Base-by-base conservation (phyloP, 2,113 vertebrate species). In the Theropithecus gelada region DNA sequence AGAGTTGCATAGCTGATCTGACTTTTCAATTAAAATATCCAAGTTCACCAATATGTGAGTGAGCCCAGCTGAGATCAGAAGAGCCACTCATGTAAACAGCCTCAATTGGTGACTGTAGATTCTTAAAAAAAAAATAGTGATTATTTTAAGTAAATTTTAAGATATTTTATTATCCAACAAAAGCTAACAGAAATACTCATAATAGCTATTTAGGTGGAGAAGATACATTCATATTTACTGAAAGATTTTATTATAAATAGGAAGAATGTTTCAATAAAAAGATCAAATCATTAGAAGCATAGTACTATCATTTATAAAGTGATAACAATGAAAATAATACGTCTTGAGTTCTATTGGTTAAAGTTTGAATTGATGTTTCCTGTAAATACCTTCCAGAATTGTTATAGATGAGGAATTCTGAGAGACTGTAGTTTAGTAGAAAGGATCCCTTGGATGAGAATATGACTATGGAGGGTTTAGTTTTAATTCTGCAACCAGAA, bases 401-500 rank as follows among this genome's bases (percentile, higher is more conserved):
- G 6, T 90, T 68, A 55, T 38, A 76, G 35, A 30, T 38, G 18
- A 73, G 55, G 38, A 70, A 17, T 93, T 90, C 52, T 87, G 43
- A 73, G 80, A 78, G 22, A 64, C 3, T 68, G 2, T 9, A 32
- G 13, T 45, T 82, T 92, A 64, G 40, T 64, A 70, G 30, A 45
- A 88, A 78, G 66, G 5, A n/a, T n/a, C 27, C n/a, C 4, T 94
- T 66, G 35, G 23, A 22, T 20, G 32, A 94, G 35, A 90, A 66
- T n/a, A 16, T 32, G 76, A 61, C 9, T 22, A 6, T 13, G 17
- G 16, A 73, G 55, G 27, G 14, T 48, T 50, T 90, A 38, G 3
- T 82, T 73, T 92, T 94, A 95, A 88, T 80, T 97, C 14, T 80
- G 48, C 23, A 86, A 38, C 0, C 43, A 48, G 48, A 94, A 95